Conservation (phyloP, 2,113 vertebrate species). For the Climacteris rufus region DNA sequence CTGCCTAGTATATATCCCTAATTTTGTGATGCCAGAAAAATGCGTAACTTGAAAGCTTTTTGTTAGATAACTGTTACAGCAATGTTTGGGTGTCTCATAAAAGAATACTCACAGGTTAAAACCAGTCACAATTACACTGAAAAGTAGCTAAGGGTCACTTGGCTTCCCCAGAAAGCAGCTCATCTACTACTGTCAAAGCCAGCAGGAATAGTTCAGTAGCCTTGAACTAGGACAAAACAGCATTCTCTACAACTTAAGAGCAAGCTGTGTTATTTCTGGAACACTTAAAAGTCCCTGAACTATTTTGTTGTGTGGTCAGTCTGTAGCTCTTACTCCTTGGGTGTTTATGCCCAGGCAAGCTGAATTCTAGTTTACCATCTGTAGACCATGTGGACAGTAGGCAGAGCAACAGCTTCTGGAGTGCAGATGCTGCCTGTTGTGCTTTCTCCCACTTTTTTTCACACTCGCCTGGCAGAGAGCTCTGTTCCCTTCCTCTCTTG, state of each 20-base stretch:
- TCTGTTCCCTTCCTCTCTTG: background rate
- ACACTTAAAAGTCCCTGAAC: background rate
- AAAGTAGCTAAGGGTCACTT: background rate
- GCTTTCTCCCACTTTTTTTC: background rate
- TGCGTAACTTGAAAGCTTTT: background rate
- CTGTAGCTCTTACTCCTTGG: background rate
- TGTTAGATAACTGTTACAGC: background rate
- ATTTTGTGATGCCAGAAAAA: background rate
- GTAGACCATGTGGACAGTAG: background rate
- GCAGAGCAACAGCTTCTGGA: background rate
- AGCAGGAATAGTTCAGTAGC: too few relatives aligned
- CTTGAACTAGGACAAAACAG: background rate
- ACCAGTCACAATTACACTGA: background rate
- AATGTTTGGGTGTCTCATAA: background rate
- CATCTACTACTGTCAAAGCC: background rate
- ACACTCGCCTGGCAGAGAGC: background rate
- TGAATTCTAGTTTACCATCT: background rate
- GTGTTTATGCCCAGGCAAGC: background rate
- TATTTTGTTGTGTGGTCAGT: background rate
- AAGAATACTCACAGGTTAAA: background rate
- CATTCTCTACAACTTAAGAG: background rate
- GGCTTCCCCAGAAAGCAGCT: background rate
- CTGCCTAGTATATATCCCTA: background rate
- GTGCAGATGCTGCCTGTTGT: background rate
- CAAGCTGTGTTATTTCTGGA: background rate